Base-by-base conservation (phyloP, 2,113 vertebrate genomes). In the Turnix velox region DNA sequence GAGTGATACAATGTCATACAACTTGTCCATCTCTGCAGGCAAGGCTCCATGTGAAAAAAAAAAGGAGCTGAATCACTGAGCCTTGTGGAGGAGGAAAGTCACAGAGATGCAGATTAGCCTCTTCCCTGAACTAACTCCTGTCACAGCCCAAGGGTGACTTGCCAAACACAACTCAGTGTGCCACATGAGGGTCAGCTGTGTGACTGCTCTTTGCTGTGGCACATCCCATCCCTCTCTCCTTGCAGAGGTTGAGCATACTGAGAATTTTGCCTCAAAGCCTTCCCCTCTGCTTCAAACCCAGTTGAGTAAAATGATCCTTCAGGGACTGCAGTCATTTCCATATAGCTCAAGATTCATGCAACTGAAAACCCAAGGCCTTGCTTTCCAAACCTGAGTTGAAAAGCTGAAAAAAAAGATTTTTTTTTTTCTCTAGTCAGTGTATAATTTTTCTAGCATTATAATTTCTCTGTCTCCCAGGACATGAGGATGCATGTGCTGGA, bases 181-280 rank as follows among this genome's bases (percentile, higher is more conserved):
- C n/a, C 63, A 17, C 3, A 3, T 18, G 35, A 35, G 15, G 30
- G n/a, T 17, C 1, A 2, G 45, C 66, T 16, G 15, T 19, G 43
- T 1, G 4, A 59, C 7, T 69, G 9, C 24, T 33, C 54, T 33
- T 42, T 30, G 43, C n/a, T n/a, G 55, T 12, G 24, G 31, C 37
- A 1, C 0, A 8, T 51, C 55, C 55, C 66, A 31, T 13, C 54
- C 45, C 24, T 54, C 81, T 63, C 40, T 5, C 22, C 40, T 31
- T 39, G 48, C n/a, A 45, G 39, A 37, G 48, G 14, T 54, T 27
- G 35, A 0, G 3, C 1, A 0, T 14, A 43, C 28, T 18, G 76
- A 48, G 24, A 6, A 0, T 40, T 48, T 12, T 31, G 51, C 8
- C 82, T 49, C 31, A 49, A 75, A 66, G 17, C 42, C 59, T 19